Conservation (phyloP, 2,888 invertebrate species). For the Calameuta filiformis region DNA sequence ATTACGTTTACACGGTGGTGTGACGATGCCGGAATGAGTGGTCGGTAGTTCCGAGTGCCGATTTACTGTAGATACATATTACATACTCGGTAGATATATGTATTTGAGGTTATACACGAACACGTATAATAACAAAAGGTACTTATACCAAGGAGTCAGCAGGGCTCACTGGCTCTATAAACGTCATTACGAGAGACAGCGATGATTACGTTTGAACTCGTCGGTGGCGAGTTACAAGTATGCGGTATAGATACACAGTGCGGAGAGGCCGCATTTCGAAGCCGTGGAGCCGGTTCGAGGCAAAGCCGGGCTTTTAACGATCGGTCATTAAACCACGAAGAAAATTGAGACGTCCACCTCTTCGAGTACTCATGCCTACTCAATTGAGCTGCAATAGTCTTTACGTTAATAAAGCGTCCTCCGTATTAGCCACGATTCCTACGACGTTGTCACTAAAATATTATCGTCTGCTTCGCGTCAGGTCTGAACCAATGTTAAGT, state of each 20-base stretch:
- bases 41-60: not conserved
- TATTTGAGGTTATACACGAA: not conserved
- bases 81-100: not conserved
- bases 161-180: slow-evolving; percentile 30
- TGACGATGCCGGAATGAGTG: not conserved
- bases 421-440: slow-evolving; percentile 18
- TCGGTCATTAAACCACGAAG: slow-evolving; percentile 62
- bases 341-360: slow-evolving; percentile 54
- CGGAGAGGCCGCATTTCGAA: slow-evolving; percentile 13
- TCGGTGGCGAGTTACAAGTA: slow-evolving; percentile 17
- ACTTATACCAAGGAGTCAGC: not conserved
- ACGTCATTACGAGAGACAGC: slow-evolving; percentile 44
- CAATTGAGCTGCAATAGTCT: slow-evolving; percentile 37
- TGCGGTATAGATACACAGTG: slow-evolving; percentile 14
- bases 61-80: not conserved
- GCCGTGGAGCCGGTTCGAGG: slow-evolving; percentile 25
- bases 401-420: slow-evolving; percentile 42
- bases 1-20: not conserved
- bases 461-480: not conserved
- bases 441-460: not conserved
- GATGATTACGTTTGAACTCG: slow-evolving; percentile 34
- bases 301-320: slow-evolving; percentile 57
- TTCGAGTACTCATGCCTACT: slow-evolving; percentile 17
- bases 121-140: not conserved
- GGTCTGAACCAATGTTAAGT: not conserved